Evolutionary conservation across 2,888 invertebrate species (phyloP).

Genomic region (Stramonita haemastoma): DNA sequence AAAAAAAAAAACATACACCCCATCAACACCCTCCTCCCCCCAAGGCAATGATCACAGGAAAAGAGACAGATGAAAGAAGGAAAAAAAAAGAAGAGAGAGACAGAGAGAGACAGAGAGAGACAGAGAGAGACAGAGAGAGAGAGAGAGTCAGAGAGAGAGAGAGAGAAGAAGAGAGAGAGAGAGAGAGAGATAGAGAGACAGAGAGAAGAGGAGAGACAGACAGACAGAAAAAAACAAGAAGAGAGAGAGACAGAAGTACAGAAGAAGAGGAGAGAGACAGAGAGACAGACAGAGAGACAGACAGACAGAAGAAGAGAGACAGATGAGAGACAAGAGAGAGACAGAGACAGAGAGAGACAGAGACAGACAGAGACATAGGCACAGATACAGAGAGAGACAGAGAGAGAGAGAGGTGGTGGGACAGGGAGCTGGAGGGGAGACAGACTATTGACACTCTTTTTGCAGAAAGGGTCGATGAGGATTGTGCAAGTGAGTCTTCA

Average conservation of each 20-base stretch:
- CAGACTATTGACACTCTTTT: neutral
- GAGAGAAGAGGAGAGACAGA: too few species aligned
- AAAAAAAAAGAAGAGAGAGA: neutral
- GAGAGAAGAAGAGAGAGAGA: too few species aligned
- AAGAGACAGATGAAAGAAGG: too few species aligned
- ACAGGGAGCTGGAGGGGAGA: neutral
- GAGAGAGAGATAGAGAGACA: too few species aligned
- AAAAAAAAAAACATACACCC: too few species aligned
- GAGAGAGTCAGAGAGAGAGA: neutral
- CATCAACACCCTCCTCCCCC: too few species aligned
- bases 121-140: neutral
- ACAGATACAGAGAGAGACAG: neutral
- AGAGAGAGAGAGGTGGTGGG: neutral
- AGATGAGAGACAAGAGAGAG: neutral
- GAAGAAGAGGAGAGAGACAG: neutral
- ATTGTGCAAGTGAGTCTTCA: neutral
- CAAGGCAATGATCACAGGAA: too few species aligned
- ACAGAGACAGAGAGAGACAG: neutral
- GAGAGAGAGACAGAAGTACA: neutral
- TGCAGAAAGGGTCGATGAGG: neutral
- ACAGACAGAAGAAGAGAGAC: constrained; percentile 2
- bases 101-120: neutral
- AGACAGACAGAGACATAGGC: neutral
- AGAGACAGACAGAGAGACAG: constrained; percentile 9
- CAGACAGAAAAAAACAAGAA: neutral